Base-by-base conservation (phyloP, 2,797 vertebrate species). In the Sarcophilus harrisii region DNA sequence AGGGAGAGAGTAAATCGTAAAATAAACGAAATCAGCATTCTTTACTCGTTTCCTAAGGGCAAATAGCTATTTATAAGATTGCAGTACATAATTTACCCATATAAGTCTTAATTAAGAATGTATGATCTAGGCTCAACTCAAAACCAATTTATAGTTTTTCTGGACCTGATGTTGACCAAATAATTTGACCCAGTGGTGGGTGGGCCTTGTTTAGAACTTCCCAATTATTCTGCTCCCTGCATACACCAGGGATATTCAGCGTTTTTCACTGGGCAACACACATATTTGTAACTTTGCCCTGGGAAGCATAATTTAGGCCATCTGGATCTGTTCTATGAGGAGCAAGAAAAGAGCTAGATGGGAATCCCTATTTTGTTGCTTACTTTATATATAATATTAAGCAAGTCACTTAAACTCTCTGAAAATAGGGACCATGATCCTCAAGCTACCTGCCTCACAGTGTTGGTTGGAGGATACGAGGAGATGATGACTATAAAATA, bases 21-120 rank as follows among this genome's bases (percentile, higher is more conserved):
- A 94, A 92, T n/a, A 92, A 81, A 59, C 28, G 91, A 73, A 91
- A 54, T 57, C 27, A 57, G 92, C 66, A 93, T 55, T 90, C 55
- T 5, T 38, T 95, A 59, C 8, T 28, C 0, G 49, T 96, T 87
- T 4, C 55, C 87, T 93, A 9, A 66, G 92, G 58, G 28, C 9
- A 59, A 94, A 58, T 38, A 92, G 81, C 29, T 30, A n/a, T 54
- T 49, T 94, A 93, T 8, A 49, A 91, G 58, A 92, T 45, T 95
- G 9, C 90, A 59, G 54, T 55, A 90, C 90, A 91, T 21, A 92
- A 94, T 45, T 49, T n/a, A 62, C 28, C 58, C 32, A 90, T 32
- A 59, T 62, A 3, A 32, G 27, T 90, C 59, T 94, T 91, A 38
- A 95, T 92, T 29, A 94, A 3, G 54, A 55, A 90, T 21, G 90